Evolutionary conservation across 2,888 invertebrate genomes (phyloP).

Genomic region (Alloplasta piceator): DNA sequence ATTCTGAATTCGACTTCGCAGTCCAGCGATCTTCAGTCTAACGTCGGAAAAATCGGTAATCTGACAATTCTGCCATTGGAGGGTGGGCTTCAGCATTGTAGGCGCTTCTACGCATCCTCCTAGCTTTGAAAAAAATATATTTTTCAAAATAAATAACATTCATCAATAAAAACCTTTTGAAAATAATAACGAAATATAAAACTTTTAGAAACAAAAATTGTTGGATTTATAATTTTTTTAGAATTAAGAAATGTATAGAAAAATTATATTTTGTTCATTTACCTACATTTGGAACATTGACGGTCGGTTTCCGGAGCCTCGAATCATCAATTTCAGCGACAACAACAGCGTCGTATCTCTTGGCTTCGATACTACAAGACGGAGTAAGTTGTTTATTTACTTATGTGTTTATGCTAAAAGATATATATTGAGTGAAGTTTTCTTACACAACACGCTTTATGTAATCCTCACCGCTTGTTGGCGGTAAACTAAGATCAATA

Average conservation of each 20-base stretch:
- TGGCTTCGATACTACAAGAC: conserved; percentile 77
- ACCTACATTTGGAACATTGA: conserved; percentile 73
- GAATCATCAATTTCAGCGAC: conserved; percentile 76
- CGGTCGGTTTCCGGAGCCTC: conserved; percentile 71
- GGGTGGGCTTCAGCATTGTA: conserved; percentile 81
- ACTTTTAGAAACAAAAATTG: background rate
- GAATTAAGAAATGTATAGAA: too few species aligned
- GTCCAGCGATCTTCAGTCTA: conserved; percentile 84
- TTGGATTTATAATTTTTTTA: background rate
- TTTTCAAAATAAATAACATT: too few species aligned
- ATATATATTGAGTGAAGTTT: background rate
- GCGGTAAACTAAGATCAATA: conserved; percentile 75
- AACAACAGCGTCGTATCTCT: conserved; percentile 77
- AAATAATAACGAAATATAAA: conserved; percentile 24
- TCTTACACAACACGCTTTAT: conserved; percentile 81
- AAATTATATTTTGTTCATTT: conserved; percentile 1
- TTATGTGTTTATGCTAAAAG: background rate
- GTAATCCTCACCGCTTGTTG: conserved; percentile 80
- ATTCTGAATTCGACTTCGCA: conserved; percentile 74
- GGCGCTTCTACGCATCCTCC: conserved; percentile 84
- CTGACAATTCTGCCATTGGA: conserved; percentile 89
- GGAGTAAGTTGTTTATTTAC: conserved; percentile 18
- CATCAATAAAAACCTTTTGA: too few species aligned
- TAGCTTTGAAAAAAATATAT: conserved; percentile 72
- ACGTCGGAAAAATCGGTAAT: conserved; percentile 88